phyloP scores from a whole-genome alignment of 2,113 vertebrate genomes.

The Morone saxatilis region DNA sequence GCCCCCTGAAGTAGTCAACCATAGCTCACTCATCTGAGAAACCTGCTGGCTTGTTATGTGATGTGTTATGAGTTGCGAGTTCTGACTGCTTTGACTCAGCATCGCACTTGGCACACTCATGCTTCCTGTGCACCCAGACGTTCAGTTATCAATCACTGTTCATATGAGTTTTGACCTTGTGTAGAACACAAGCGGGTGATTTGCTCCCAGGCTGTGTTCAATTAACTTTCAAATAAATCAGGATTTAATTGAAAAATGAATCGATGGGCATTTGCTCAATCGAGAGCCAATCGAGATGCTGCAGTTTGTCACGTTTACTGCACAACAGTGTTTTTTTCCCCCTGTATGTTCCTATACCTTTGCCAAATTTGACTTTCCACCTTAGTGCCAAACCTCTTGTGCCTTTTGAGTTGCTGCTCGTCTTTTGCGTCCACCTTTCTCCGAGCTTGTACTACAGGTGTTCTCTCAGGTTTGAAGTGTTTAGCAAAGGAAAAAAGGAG shows the following conservation, averaged over 20 bases:
- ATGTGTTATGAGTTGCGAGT: conserved; percentile 29
- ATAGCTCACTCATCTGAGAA: conserved; percentile 1
- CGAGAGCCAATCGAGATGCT: background rate
- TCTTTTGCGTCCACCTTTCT: background rate
- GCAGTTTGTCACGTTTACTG: background rate
- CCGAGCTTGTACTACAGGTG: background rate
- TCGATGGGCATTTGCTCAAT: background rate
- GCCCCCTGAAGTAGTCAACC: conserved; percentile 4
- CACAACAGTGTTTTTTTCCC: background rate
- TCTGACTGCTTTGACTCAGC: conserved; percentile 67
- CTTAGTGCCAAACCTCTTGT: too few relatives aligned
- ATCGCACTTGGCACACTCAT: background rate
- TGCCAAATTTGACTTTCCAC: background rate
- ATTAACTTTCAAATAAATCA: conserved; percentile 24
- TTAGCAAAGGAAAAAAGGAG: background rate
- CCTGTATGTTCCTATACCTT: background rate
- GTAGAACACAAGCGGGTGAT: conserved; percentile 12
- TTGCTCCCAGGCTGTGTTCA: background rate
- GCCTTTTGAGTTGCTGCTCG: too few relatives aligned
- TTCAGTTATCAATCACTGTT: conserved; percentile 56
- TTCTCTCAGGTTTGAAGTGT: background rate
- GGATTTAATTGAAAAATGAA: background rate
- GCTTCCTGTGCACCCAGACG: conserved; percentile 46
- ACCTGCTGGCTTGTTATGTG: conserved; percentile 24
- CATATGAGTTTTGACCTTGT: conserved; percentile 6